Evolutionary conservation across 2,113 vertebrate species (phyloP), one percentile per base, ranked within the genome.

Genomic region (Calyptommatus sinebrachiatus): DNA sequence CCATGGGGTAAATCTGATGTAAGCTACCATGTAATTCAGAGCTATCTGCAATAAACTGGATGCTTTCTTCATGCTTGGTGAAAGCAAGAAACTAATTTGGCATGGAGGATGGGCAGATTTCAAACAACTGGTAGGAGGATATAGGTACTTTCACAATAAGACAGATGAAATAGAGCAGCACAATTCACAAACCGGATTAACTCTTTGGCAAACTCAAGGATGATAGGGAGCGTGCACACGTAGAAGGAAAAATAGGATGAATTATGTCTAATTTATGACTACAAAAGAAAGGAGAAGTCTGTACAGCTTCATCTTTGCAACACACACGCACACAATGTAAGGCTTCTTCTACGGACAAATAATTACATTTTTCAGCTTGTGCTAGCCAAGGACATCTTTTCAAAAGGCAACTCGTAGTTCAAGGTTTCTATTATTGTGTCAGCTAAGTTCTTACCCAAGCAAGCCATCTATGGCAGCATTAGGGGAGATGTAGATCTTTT

Each of bases 1-100:
- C 85, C 78, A 83, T 57, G 89, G 81, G 88, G 86, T 91, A 89
- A 92, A 91, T 88, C 87, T 91, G 86, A 92, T 0, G 75, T 91
- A 91, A 93, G 61, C 72, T 79, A 81, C 83, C 72, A 3, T 31
- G 79, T 88, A 91, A 89, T 88, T 91, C 88, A 78, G 72, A 0
- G 21, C 48, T 88, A 7, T 83, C 87, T 82, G 83, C 88, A 78
- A 88, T 83, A 83, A 75, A 85, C 81, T 57, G 74, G 85, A 80
- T 78, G 82, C 66, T 91, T 88, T 86, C 90, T 88, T 84, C 20
- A 21, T 79, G 79, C 70, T 68, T 21, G 0, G 63, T 26, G 80
- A 82, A 87, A 90, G 82, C 79, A 86, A 89, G 74, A 79, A 87
- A 88, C 87, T 88, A 84, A 82, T 31, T 48, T 21, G 76, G 71